phyloP scores from a whole-genome alignment of 2,888 invertebrate species.

The Pyrrhia umbra region DNA sequence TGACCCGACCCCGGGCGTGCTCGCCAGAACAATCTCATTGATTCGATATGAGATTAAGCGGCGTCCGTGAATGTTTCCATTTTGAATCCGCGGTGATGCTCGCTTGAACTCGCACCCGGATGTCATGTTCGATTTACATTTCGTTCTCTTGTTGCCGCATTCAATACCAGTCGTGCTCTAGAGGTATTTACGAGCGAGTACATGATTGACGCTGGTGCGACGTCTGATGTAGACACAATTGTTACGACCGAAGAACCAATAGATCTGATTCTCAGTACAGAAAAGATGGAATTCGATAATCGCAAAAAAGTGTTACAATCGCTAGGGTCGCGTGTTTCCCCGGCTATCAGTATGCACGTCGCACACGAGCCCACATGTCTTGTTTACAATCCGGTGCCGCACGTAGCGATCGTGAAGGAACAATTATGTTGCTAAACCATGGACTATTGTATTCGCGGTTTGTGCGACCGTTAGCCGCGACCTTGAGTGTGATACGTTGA shows the following conservation, averaged over 20 bases:
- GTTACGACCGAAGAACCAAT: slow-evolving; percentile 46
- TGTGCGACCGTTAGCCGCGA: slow-evolving; percentile 67
- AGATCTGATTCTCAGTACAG: slow-evolving; percentile 57
- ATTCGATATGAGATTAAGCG: slow-evolving; percentile 85
- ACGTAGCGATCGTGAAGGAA: slow-evolving; percentile 68
- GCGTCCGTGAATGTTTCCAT: slow-evolving; percentile 84
- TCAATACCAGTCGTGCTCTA: slow-evolving; percentile 77
- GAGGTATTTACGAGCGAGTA: slow-evolving; percentile 69
- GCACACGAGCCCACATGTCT: slow-evolving; percentile 63
- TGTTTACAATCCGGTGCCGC: slow-evolving; percentile 78
- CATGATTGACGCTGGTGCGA: slow-evolving; percentile 75
- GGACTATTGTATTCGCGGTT: slow-evolving; percentile 68
- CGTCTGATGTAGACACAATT: slow-evolving; percentile 65
- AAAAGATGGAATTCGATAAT: slow-evolving; percentile 69
- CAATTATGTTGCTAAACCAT: slow-evolving; percentile 73
- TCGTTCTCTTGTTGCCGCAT: slow-evolving; percentile 79
- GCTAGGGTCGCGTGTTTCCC: slow-evolving; percentile 79
- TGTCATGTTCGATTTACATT: slow-evolving; percentile 86
- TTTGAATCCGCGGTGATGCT: slow-evolving; percentile 81
- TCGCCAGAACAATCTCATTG: slow-evolving; percentile 81
- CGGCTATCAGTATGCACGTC: slow-evolving; percentile 80
- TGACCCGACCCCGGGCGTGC: slow-evolving; percentile 82
- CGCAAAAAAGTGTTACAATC: slow-evolving; percentile 72
- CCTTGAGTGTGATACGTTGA: slow-evolving; percentile 76
- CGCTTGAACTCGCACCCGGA: slow-evolving; percentile 87